phyloP scores from a whole-genome alignment of 2,113 vertebrate genomes.

The Nibea albiflora region DNA sequence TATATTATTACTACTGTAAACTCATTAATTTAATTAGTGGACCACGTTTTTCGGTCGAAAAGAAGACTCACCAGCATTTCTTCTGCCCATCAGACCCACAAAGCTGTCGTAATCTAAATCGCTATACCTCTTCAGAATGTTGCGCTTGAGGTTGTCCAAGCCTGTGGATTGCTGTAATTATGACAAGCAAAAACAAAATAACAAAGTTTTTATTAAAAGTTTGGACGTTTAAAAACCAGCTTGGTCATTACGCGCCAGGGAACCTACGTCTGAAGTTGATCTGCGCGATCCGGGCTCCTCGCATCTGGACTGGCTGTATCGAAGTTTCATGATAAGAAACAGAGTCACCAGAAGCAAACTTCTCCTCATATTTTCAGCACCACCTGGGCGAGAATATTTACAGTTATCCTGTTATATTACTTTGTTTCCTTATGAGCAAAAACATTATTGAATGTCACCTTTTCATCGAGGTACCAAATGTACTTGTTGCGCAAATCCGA shows the following conservation, averaged over 20 bases:
- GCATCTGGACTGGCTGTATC: conserved; percentile 79
- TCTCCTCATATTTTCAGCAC: conserved; percentile 80
- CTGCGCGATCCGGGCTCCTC: conserved; percentile 75
- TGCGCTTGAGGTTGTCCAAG: conserved; percentile 80
- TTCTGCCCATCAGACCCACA: conserved; percentile 88
- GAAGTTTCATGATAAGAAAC: conserved; percentile 81
- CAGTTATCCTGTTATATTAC: fast-evolving
- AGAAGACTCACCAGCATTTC: conserved; percentile 83
- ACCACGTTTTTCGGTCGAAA: not conserved
- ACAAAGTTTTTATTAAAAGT: not conserved
- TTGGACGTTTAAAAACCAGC: not conserved
- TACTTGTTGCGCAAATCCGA: not conserved
- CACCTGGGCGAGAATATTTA: conserved; percentile 46
- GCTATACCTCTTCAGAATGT: conserved; percentile 84
- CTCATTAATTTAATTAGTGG: not conserved
- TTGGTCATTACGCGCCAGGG: not conserved
- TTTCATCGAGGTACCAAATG: not conserved
- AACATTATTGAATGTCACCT: not conserved
- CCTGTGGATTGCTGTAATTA: conserved; percentile 72
- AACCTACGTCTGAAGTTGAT: conserved; percentile 77
- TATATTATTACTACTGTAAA: not conserved
- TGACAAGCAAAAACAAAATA: not conserved
- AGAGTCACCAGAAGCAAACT: conserved; percentile 79
- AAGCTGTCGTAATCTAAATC: conserved; percentile 89
- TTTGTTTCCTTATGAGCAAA: not conserved